Base-by-base conservation (phyloP, 35 echinoderm and acorn worm species). In the Stichopus chloronotus region DNA sequence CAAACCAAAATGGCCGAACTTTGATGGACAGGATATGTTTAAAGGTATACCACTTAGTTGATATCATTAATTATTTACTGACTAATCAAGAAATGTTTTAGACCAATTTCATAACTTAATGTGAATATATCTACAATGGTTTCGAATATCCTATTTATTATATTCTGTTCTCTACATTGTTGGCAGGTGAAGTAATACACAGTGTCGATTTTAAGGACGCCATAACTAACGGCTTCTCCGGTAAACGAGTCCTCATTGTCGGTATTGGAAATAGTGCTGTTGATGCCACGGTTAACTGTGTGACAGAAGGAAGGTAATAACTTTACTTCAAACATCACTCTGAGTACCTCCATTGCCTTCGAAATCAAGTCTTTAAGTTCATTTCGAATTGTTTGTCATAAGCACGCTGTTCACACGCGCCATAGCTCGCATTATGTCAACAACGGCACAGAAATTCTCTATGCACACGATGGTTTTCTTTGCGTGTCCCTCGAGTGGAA, bases 191-290 rank as follows among this genome's bases (percentile, higher is more conserved):
- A 68, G 92, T 99, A 53, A 95, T 99, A 58, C 97, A 96, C 83
- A 96, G 97, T 78, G 93, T 96, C 57, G 94, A 92, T 24, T 98
- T 94, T 56, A 98, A 98, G 61, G 95, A 95, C 77, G 94, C 97
- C 3, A 91, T 98, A 2, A 95, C 92, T 57, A 98, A 95, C 63
- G 86, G 92, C 9, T 79, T 98, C 20, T 78, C 94, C 13, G 97
- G 95, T 8, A 96, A 96, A 79, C 91, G 95, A 78, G 97, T 96
- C 54, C 78, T 99, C 5, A 79, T 99, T 78, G 97, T 99, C 56
- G 97, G 97, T 12, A 96, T 99, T 17, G 97, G 97, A 22, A 99
- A 99, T 92, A 99, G 97, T 68, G 97, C 95, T 5, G 97, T 99
- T 4, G 97, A 99, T 80, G 97, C 93, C 58, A 95, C 97, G 10